phyloP scores from a whole-genome alignment of 2,113 vertebrate genomes.

The Microcebus lehilahytsara region DNA sequence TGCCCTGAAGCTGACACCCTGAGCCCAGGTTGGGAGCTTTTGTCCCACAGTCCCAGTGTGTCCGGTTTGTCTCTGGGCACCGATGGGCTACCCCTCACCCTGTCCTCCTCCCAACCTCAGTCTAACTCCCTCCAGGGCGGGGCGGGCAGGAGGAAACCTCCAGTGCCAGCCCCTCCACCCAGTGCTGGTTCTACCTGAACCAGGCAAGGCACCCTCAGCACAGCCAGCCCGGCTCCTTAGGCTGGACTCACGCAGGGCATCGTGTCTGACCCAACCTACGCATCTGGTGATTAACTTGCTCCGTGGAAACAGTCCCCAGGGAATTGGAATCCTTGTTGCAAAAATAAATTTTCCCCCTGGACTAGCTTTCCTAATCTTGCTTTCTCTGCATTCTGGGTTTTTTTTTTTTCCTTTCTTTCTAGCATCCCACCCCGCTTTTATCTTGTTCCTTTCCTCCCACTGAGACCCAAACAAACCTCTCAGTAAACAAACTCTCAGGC shows the following conservation, averaged over 20 bases:
- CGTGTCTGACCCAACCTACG: background rate
- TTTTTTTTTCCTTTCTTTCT: background rate
- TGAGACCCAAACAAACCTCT: conserved; percentile 48
- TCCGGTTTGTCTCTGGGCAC: background rate
- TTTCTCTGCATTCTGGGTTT: background rate
- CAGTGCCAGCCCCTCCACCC: background rate
- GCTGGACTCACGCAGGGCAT: background rate
- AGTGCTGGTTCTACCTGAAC: background rate
- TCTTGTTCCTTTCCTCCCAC: conserved; percentile 65
- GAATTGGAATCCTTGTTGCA: conserved; percentile 51
- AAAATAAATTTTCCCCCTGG: conserved; percentile 58
- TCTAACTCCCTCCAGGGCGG: background rate
- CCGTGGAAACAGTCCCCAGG: conserved; percentile 34
- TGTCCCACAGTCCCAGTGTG: background rate
- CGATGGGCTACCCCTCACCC: background rate
- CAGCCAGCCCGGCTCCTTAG: background rate
- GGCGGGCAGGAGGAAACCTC: background rate
- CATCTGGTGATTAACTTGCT: conserved; percentile 33
- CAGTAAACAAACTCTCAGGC: conserved; percentile 38
- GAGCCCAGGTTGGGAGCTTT: background rate
- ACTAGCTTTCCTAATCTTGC: conserved; percentile 33
- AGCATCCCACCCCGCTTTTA: conserved; percentile 12
- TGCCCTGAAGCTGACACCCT: background rate
- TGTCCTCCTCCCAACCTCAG: background rate
- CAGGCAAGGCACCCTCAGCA: background rate